These are phyloP conservation scores for Andrena dorsata DNA, from an alignment of 2,888 invertebrate species.

Conservation along the genomic window DNA sequence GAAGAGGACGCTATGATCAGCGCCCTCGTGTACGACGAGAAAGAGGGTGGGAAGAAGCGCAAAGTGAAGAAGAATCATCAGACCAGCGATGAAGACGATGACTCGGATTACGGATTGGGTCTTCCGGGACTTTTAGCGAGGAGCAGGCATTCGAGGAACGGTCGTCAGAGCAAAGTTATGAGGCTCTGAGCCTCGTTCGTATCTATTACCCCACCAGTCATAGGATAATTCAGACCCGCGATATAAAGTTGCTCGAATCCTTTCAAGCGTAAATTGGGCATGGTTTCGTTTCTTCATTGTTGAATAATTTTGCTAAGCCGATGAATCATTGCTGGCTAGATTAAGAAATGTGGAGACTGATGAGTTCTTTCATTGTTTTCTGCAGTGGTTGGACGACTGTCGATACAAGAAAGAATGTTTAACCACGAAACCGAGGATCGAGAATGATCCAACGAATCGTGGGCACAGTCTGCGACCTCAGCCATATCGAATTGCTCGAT, in stretches of 20 bases:
- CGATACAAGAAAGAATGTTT: slow-evolving; percentile 8
- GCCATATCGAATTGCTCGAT: slow-evolving; percentile 69
- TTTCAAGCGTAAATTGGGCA: slow-evolving; percentile 7
- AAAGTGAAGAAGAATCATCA: slow-evolving; percentile 64
- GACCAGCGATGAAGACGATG: slow-evolving; percentile 70
- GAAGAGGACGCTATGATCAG: slow-evolving; percentile 82
- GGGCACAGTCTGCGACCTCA: slow-evolving; percentile 48
- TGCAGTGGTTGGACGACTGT: background rate
- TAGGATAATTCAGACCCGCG: slow-evolving; percentile 41
- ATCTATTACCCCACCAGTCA: slow-evolving; percentile 21
- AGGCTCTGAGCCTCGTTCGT: slow-evolving; percentile 70
- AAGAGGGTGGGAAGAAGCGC: slow-evolving; percentile 68
- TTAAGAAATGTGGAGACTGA: slow-evolving; percentile 53
- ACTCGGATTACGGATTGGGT: slow-evolving; percentile 76
- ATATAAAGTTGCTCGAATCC: slow-evolving; percentile 4
- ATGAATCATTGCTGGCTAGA: slow-evolving; percentile 14
- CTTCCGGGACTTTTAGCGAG: slow-evolving; percentile 78
- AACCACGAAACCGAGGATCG: slow-evolving; percentile 26
- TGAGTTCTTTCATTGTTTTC: slow-evolving; percentile 12
- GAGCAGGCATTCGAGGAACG: slow-evolving; percentile 67
- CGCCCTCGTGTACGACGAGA: slow-evolving; percentile 85
- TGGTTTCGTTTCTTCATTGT: slow-evolving; percentile 2
- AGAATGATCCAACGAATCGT: slow-evolving; percentile 19
- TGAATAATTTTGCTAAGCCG: background rate
- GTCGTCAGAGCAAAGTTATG: slow-evolving; percentile 80